Percentiles rank a stretch among this genome's conserved stretches.
Evolutionary conservation across 1,140 invertebrate genomes (phyloP).

Genomic region (Pseudoatta argentina): DNA sequence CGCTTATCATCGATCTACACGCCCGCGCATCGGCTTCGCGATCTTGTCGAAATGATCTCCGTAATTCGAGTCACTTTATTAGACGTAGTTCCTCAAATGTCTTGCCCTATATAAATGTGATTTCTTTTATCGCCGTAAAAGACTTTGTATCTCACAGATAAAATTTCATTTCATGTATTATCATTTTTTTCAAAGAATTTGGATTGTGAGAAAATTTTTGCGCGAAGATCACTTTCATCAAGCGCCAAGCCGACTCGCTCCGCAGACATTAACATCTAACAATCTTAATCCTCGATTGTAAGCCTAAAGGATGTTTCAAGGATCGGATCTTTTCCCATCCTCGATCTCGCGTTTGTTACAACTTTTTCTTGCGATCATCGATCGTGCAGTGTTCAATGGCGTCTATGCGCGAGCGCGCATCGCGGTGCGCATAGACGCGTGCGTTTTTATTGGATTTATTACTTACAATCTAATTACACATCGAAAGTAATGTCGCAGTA

Average conservation of each 20-base stretch:
- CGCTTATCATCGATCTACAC: conserved; percentile 61
- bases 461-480: conserved; percentile 67
- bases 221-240: conserved; percentile 49
- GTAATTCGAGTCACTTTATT: conserved; percentile 39
- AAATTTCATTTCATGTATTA: conserved; percentile 19
- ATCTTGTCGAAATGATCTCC: conserved; percentile 57
- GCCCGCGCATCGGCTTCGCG: conserved; percentile 54
- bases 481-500: conserved; percentile 64
- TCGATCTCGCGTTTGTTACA: conserved; percentile 68
- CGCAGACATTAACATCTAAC: conserved; percentile 47
- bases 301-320: conserved; percentile 71
- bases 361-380: conserved; percentile 54
- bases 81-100: conserved; percentile 7
- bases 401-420: conserved; percentile 61
- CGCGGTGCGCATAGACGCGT: conserved; percentile 34
- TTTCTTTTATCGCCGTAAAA: neutral
- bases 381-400: conserved; percentile 74
- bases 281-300: conserved; percentile 67
- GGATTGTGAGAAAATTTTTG: conserved; percentile 22
- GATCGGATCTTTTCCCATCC: conserved; percentile 64
- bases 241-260: conserved; percentile 50
- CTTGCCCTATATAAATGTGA: conserved; percentile 30
- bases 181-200: neutral
- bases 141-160: neutral
- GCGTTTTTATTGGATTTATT: conserved; percentile 1